Conservation (phyloP, 2,113 vertebrate species). For the Benitochromis conjunctus region DNA sequence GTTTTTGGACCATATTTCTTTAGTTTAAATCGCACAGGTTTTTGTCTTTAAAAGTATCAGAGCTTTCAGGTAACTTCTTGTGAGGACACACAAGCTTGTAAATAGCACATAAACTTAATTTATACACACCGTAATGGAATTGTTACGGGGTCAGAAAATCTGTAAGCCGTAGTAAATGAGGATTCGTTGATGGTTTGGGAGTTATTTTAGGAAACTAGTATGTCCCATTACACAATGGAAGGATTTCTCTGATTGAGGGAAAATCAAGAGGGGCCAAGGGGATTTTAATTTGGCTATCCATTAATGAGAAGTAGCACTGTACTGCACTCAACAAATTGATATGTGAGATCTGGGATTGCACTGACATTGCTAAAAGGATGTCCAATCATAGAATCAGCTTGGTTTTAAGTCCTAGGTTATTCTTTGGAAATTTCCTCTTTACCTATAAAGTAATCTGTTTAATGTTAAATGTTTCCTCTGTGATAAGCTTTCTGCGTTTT, state of each 20-base stretch:
- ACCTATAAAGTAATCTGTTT: neutral
- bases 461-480: neutral
- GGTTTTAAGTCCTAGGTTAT: neutral
- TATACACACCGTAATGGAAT: neutral
- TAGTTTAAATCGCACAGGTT: neutral
- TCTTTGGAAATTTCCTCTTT: neutral
- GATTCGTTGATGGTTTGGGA: neutral
- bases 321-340: neutral
- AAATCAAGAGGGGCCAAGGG: neutral
- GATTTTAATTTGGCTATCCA: neutral
- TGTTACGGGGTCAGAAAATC: neutral
- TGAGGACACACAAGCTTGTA: neutral
- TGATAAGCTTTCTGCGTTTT: rapidly evolving
- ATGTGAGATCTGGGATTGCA: neutral
- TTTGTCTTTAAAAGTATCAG: neutral
- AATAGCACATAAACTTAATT: neutral
- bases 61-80: neutral
- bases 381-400: neutral
- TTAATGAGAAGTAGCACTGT: neutral
- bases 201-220: neutral
- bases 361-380: neutral
- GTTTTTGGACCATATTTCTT: neutral
- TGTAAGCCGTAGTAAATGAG: neutral
- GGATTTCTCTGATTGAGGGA: neutral
- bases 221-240: neutral